These are phyloP conservation scores for Zygogramma bicolorata DNA, from an alignment of 2,888 invertebrate genomes.

Conservation along the genomic window DNA sequence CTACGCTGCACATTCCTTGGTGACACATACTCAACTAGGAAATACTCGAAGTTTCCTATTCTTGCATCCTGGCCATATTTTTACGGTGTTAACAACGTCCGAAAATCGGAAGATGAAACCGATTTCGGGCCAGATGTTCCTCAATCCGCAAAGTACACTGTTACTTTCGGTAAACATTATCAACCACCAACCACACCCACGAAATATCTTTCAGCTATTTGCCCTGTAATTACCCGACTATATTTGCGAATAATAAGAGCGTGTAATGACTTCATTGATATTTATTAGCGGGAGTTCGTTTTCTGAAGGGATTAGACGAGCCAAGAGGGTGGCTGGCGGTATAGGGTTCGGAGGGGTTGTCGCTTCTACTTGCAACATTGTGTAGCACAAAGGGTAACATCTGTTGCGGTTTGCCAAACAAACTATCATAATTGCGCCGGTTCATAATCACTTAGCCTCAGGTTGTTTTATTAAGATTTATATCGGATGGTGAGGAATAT, in stretches of 20 bases:
- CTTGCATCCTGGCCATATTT: too few relatives aligned
- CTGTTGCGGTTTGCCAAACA: constrained; percentile 56
- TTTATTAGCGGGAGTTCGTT: constrained; percentile 47
- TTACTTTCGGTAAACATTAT: background rate
- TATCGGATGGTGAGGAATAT: constrained; percentile 20
- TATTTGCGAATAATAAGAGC: constrained; percentile 48
- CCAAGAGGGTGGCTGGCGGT: constrained; percentile 36
- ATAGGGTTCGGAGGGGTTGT: constrained; percentile 33
- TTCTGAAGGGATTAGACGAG: constrained; percentile 45
- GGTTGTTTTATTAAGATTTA: constrained; percentile 39
- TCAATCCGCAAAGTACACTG: too few relatives aligned
- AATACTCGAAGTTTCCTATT: too few relatives aligned
- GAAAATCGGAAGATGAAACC: too few relatives aligned
- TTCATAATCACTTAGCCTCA: constrained; percentile 42
- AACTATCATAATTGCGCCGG: constrained; percentile 48
- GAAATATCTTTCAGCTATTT: constrained; percentile 36
- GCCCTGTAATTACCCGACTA: constrained; percentile 40
- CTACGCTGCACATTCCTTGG: too few relatives aligned
- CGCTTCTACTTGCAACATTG: constrained; percentile 48
- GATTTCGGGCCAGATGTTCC: too few relatives aligned
- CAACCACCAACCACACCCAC: constrained; percentile 14
- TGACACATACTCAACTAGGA: too few relatives aligned
- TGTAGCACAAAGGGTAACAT: constrained; percentile 54
- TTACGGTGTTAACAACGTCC: too few relatives aligned
- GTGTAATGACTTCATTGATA: constrained; percentile 51